Evolutionary conservation across 2,113 vertebrate species (phyloP).

Genomic region (Fregata magnificens): DNA sequence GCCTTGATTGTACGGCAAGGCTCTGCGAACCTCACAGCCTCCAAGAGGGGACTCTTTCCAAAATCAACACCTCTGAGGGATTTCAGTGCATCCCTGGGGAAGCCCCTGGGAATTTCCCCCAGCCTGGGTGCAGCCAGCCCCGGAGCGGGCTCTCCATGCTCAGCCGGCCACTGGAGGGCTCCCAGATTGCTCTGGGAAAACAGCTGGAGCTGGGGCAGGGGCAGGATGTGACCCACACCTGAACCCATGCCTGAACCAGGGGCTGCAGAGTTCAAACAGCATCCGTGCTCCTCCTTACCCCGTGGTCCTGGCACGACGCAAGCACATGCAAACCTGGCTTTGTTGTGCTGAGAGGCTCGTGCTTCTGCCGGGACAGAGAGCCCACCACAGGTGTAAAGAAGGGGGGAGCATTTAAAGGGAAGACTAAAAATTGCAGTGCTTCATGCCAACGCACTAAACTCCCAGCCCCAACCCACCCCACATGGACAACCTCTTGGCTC

Average conservation of each 20-base stretch:
- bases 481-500: not conserved
- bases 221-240: not conserved
- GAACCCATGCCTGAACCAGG: not conserved
- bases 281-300: fast-evolving
- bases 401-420: not conserved
- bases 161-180: not conserved
- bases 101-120: not conserved
- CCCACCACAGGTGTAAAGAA: not conserved
- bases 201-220: not conserved
- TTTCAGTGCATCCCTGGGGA: not conserved
- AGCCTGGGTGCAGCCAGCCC: not conserved
- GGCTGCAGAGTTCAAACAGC: not conserved
- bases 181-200: not conserved
- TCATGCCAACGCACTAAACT: not conserved
- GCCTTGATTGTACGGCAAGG: too few relatives aligned
- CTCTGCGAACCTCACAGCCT: not conserved
- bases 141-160: not conserved
- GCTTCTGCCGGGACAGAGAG: not conserved
- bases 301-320: fast-evolving
- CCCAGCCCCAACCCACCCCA: not conserved
- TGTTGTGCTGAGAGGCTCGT: fast-evolving
- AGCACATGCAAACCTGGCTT: not conserved
- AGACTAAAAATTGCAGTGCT: not conserved
- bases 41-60: not conserved
- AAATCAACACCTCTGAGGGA: not conserved